Evolutionary conservation across 2,888 invertebrate species (phyloP).

Genomic region (Nephrotoma flavescens): DNA sequence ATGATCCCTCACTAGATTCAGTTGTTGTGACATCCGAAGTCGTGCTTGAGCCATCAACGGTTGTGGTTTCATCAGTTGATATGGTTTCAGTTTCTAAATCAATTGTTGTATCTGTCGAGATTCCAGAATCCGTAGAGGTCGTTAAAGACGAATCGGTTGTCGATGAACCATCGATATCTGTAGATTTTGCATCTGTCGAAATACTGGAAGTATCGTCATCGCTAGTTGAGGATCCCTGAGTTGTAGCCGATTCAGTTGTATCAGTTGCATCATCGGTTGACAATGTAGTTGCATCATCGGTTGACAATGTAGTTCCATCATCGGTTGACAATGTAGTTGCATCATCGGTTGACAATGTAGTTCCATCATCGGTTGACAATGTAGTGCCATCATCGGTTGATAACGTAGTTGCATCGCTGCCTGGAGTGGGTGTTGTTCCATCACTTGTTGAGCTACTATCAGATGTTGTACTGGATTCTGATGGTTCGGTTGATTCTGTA

Average conservation of each 20-base stretch:
- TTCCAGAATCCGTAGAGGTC: constrained; percentile 9
- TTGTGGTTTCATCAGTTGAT: constrained; percentile 13
- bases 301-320: neutral
- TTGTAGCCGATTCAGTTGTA: neutral
- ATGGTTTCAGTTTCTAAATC: neutral
- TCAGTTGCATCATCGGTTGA: neutral
- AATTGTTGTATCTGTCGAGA: neutral
- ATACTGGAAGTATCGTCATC: neutral
- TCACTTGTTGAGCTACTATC: neutral
- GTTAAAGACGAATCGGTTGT: constrained; percentile 1
- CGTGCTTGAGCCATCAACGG: constrained; percentile 14
- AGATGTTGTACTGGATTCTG: constrained; percentile 5
- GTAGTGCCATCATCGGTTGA: neutral
- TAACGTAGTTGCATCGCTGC: neutral
- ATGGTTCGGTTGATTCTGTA: neutral
- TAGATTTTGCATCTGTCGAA: neutral
- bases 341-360: neutral
- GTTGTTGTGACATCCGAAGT: constrained; percentile 6
- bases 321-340: neutral
- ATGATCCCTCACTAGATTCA: neutral
- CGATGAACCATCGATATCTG: neutral
- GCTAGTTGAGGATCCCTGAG: neutral
- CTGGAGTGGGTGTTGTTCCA: neutral
- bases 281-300: neutral
- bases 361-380: neutral